phyloP scores from a whole-genome alignment of 2,888 invertebrate species.

The Abrostola triplasia region DNA sequence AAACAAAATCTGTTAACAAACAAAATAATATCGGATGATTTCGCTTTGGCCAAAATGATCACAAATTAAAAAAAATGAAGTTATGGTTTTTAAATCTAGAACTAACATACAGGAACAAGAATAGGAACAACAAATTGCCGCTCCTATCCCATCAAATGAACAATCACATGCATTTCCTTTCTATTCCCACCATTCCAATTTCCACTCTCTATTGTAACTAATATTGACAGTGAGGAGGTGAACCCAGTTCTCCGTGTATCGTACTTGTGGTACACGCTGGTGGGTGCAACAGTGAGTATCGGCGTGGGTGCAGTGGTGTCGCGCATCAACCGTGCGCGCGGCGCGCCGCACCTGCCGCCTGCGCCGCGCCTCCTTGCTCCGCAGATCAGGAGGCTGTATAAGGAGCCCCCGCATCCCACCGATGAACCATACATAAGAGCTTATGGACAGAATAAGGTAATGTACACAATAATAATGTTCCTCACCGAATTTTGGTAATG shows the following conservation, averaged over 20 bases:
- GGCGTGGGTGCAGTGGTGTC: constrained; percentile 73
- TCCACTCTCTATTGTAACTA: constrained; percentile 1
- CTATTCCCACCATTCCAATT: background rate
- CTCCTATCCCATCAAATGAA: too few relatives aligned
- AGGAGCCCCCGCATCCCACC: constrained; percentile 81
- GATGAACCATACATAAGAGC: constrained; percentile 81
- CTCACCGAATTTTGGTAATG: too few relatives aligned
- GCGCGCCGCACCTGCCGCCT: constrained; percentile 75
- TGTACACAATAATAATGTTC: constrained; percentile 1
- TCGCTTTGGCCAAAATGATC: too few relatives aligned
- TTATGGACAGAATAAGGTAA: constrained; percentile 77
- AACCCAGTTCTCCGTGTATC: constrained; percentile 92
- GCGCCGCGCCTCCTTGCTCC: constrained; percentile 90
- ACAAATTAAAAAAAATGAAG: too few relatives aligned
- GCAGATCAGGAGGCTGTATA: constrained; percentile 89
- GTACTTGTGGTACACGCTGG: constrained; percentile 93
- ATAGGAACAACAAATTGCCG: too few relatives aligned
- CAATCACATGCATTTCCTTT: background rate
- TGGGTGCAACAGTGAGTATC: constrained; percentile 74
- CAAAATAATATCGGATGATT: too few relatives aligned
- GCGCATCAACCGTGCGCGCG: constrained; percentile 67
- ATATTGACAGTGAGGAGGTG: constrained; percentile 80
- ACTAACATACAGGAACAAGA: too few relatives aligned
- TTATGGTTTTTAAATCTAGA: too few relatives aligned
- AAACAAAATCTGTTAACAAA: too few relatives aligned